These are phyloP conservation scores for Coturnix japonica DNA, from an alignment of 2,113 vertebrate species.

Conservation along the genomic window DNA sequence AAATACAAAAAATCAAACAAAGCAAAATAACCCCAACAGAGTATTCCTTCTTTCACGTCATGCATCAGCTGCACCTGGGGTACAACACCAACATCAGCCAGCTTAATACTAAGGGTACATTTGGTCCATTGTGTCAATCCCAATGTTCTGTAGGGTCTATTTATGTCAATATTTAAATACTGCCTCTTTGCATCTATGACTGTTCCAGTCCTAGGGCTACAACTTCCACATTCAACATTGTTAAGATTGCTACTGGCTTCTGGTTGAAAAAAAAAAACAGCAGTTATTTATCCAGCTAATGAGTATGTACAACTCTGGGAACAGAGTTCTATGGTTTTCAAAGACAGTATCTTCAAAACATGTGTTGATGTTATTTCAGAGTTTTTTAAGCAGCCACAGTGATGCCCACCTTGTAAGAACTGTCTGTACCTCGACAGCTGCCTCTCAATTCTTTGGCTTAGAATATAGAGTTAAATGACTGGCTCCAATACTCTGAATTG, in stretches of 20 bases:
- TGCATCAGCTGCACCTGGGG: neutral
- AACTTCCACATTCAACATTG: neutral
- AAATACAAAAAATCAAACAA: neutral
- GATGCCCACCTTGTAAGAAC: neutral
- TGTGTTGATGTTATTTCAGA: neutral
- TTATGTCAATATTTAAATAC: neutral
- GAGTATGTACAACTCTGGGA: fast-evolving
- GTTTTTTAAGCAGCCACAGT: neutral
- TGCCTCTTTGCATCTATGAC: neutral
- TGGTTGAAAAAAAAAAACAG: neutral
- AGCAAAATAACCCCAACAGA: neutral
- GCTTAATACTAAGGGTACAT: neutral
- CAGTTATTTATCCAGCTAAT: neutral
- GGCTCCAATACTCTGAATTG: neutral
- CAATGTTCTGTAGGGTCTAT: neutral
- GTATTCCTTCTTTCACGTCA: constrained; percentile 24
- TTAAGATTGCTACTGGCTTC: neutral
- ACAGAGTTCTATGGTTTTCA: neutral
- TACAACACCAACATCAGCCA: constrained; percentile 1
- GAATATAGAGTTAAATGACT: neutral
- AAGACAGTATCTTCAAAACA: neutral
- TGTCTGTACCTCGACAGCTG: neutral
- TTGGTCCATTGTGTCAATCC: neutral
- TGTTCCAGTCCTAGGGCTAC: neutral
- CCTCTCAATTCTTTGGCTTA: neutral